A percentile compares a stretch with the other conserved stretches of the same genome.
phyloP scores from a whole-genome alignment of 2,888 invertebrate species.

The Hybos culiciformis region DNA sequence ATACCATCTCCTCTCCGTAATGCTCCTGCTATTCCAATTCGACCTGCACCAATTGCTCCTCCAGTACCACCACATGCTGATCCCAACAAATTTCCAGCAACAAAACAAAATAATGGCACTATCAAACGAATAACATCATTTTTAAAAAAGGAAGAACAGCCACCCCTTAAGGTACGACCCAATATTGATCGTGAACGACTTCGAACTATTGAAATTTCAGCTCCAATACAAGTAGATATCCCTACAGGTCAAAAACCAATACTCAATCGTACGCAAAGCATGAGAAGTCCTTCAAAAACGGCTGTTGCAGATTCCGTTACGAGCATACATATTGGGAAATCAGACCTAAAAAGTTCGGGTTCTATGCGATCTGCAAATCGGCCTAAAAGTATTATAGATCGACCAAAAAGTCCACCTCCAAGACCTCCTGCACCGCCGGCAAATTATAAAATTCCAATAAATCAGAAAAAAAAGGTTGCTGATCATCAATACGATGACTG shows the following conservation, averaged over 20 bases:
- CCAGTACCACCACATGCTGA: conserved; percentile 34
- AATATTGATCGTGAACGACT: conserved; percentile 55
- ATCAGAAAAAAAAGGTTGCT: conserved; percentile 26
- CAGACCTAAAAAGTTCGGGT: conserved; percentile 61
- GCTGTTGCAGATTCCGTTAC: conserved; percentile 19
- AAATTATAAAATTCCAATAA: conserved; percentile 44
- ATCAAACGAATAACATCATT: conserved; percentile 65
- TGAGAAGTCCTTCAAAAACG: conserved; percentile 45
- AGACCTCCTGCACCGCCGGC: conserved; percentile 48
- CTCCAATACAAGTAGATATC: conserved; percentile 63
- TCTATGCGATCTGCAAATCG: conserved; percentile 66
- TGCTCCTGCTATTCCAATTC: conserved; percentile 44
- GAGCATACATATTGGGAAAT: conserved; percentile 34
- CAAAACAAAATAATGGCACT: conserved; percentile 46
- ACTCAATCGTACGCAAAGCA: conserved; percentile 68
- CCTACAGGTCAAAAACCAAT: conserved; percentile 38
- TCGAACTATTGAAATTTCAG: conserved; percentile 66
- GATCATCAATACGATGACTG: conserved; percentile 64
- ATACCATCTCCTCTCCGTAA: conserved; percentile 47
- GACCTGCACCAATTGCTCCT: conserved; percentile 45
- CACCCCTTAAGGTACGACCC: conserved; percentile 49
- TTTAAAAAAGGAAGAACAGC: conserved; percentile 48
- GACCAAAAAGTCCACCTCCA: conserved; percentile 66
- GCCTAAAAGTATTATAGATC: conserved; percentile 53
- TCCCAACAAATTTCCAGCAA: conserved; percentile 26